Evolutionary conservation across 1,140 invertebrate species (phyloP), one percentile per base, ranked within the genome.

Genomic region (Nomia melanderi): DNA sequence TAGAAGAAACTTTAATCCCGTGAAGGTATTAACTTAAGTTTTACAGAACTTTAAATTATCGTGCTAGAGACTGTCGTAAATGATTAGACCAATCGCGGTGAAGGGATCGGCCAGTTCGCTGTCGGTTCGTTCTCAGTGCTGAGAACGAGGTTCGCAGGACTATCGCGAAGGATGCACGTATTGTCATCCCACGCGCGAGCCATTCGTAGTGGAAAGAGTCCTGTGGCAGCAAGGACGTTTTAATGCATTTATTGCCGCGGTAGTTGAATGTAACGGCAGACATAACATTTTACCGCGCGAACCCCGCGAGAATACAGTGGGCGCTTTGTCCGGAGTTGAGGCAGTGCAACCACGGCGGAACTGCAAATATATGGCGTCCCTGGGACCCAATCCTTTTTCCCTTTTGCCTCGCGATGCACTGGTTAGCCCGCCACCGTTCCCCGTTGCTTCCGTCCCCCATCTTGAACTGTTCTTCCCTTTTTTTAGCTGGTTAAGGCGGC

Each of bases 181-280:
- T 64, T 47, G 62, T 60, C 36, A 9, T 14, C 31, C 57, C 8
- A 6, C 31, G 31, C 29, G 8, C 5, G 27, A 47, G 17, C 36
- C 29, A 33, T 27, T 29, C 25, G 11, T 17, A 11, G 36, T n/a
- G 20, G 23, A 65, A 31, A 33, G 27, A 60, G 27, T 63, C 17
- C n/a, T 25, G n/a, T 33, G 2, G 17, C 23, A 20, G 41, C 31
- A 63, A 36, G 27, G 12, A 11, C 14, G 29, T 71, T 71, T 71
- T 71, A 71, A 71, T 29, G 59, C 59, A 72, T 63, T 63, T 72
- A 72, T 72, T 63, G 70, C 39, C 23, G 11, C 41, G 29, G 17
- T 33, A 27, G 70, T 72, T 36, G 57, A 72, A 72, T 36, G 41
- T 62, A 72, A 27, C 29, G 17, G 31, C 41, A 63, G 70, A 72